Evolutionary conservation across 2,888 invertebrate species (phyloP), one percentile per base, ranked within the genome.

Genomic region (Alcis repandata): DNA sequence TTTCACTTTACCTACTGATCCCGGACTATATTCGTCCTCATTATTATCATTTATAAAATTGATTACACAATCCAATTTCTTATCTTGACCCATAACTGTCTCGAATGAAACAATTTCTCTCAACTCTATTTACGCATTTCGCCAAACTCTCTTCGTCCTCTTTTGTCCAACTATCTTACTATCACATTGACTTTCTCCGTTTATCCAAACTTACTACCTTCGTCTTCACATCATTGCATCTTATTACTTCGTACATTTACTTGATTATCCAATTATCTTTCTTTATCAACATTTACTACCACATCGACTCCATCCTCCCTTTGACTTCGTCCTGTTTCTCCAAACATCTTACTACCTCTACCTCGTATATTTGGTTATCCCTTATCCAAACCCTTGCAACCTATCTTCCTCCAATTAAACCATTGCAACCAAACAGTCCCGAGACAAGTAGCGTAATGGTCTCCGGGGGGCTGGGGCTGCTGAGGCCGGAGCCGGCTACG

Each of bases 371-470:
- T 51, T 19, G 36, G 57, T 51, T 20, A n/a, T 0, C 11, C 22
- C 11, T 10, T 22, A n/a, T 22, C 3, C 27, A 13, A 6, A 13
- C 22, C 9, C 27, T 27, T 27, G 2, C 27, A 27, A 27, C 6
- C 27, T 4, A 27, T 27, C 27, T 27, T 27, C 6, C 6, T 27
- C 27, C 6, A 27, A 27, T 22, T 6, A 10, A 17, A 15, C 10
- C 48, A 49, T 17, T 15, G 17, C 15, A 13, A 38, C 73, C 61
- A 75, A 72, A 67, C 84, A 92, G 94, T 88, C 94, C 91, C 76
- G 94, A 92, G 90, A 92, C 93, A 91, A 94, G 90, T 94, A 94
- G 92, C 92, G 94, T 93, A 87, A 85, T 93, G 91, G 91, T 93
- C 62, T 90, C 92, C 20, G 92, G 90, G 70, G 89, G 92, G 69